These are phyloP conservation scores for Opisthocomus hoazin DNA, from an alignment of 2,113 vertebrate species.

Conservation along the genomic window DNA sequence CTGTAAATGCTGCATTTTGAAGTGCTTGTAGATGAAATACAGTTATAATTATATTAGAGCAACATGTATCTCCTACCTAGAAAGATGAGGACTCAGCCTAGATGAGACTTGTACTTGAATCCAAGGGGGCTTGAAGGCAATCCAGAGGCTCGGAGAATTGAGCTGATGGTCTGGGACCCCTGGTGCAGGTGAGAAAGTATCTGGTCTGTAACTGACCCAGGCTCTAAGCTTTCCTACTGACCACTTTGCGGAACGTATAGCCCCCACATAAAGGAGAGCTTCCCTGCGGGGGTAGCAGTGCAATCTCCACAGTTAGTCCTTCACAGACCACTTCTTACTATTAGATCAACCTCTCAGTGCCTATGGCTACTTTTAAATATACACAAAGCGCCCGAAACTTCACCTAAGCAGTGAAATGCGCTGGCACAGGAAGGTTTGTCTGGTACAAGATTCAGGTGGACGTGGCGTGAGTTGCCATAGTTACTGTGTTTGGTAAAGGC, in stretches of 20 bases:
- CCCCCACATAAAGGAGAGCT: not conserved
- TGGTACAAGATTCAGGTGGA: not conserved
- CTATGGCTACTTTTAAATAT: not conserved
- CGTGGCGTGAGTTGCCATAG: not conserved
- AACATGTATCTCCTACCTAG: not conserved
- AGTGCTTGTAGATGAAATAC: not conserved
- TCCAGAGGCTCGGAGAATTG: not conserved
- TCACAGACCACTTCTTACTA: not conserved
- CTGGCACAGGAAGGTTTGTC: not conserved
- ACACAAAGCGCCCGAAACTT: rapidly evolving
- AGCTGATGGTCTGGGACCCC: not conserved
- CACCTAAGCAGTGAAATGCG: not conserved
- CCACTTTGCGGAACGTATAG: rapidly evolving
- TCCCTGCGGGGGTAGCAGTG: not conserved
- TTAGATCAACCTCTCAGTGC: not conserved
- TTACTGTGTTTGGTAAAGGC: not conserved
- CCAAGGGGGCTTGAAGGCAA: not conserved
- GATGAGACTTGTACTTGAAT: not conserved
- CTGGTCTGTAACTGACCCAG: not conserved
- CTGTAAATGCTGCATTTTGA: not conserved
- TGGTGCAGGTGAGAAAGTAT: not conserved
- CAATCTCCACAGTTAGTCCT: not conserved
- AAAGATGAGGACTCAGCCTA: not conserved
- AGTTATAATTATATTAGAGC: not conserved
- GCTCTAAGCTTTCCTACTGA: not conserved